Evolutionary conservation across 2,888 invertebrate genomes (phyloP).

Genomic region (Aricia artaxerxes): DNA sequence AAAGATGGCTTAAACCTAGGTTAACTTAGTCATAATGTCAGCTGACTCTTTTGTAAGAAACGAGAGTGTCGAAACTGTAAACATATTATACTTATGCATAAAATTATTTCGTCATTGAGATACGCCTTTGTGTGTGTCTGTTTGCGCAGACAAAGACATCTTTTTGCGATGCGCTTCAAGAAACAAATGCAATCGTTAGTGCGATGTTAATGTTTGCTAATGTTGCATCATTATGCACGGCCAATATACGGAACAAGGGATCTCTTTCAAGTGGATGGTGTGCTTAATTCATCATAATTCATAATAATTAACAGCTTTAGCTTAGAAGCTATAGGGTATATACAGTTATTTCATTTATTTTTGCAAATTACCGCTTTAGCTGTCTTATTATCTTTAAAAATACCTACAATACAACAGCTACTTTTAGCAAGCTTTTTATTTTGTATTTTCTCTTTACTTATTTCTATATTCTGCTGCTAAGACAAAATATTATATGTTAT

Average conservation of each 20-base stretch:
- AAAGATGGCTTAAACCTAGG: too few relatives aligned
- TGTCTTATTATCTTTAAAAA: too few relatives aligned
- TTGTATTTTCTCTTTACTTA: too few relatives aligned
- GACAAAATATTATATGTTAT: too few relatives aligned
- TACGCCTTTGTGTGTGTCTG: not conserved
- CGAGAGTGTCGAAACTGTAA: not conserved
- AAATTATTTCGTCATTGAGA: slow-evolving; percentile 5
- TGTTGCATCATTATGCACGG: slow-evolving; percentile 14
- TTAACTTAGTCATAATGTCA: too few relatives aligned
- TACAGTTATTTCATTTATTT: too few relatives aligned
- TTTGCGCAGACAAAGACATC: slow-evolving; percentile 21
- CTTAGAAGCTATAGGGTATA: not conserved
- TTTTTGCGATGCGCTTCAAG: slow-evolving; percentile 10
- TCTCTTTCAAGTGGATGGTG: not conserved
- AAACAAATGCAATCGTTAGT: not conserved
- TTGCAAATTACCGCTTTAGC: too few relatives aligned
- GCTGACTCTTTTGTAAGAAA: not conserved
- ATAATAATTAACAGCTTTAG: not conserved
- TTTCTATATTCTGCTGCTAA: too few relatives aligned
- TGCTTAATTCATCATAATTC: not conserved
- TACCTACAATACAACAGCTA: too few relatives aligned
- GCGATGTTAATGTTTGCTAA: not conserved
- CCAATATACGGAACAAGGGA: not conserved
- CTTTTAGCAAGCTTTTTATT: too few relatives aligned
- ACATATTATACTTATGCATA: not conserved